phyloP scores from a whole-genome alignment of 2,888 invertebrate genomes.

The Meteorus colon region DNA sequence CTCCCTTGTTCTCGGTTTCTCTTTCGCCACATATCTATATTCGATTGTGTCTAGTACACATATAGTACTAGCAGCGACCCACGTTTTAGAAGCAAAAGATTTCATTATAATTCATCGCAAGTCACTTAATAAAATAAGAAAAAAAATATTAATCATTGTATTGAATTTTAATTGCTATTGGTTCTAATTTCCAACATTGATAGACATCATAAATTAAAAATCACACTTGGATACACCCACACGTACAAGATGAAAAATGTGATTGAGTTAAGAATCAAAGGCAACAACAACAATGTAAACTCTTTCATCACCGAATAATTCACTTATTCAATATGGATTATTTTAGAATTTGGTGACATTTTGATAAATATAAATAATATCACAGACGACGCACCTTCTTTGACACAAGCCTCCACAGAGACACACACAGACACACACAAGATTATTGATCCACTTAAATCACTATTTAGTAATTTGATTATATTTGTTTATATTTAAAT shows the following conservation, averaged over 20 bases:
- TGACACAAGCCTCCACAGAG: conserved; percentile 1
- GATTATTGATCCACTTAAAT: conserved; percentile 15
- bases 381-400: background rate
- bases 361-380: background rate
- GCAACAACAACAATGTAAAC: background rate
- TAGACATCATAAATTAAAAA: background rate
- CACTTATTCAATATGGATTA: background rate
- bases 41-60: background rate
- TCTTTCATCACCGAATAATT: background rate
- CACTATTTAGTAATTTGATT: conserved; percentile 4
- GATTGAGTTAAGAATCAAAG: background rate
- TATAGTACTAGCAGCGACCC: background rate
- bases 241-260: background rate
- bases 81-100: background rate
- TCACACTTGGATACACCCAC: background rate
- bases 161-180: too few relatives aligned
- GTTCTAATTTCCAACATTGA: too few relatives aligned
- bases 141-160: background rate
- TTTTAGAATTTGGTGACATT: background rate
- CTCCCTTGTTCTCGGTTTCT: background rate
- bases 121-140: background rate
- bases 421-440: conserved; percentile 4
- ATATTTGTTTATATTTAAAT: conserved; percentile 1
- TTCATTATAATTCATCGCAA: background rate
- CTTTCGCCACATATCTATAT: background rate